phyloP scores from a whole-genome alignment of 2,888 invertebrate species.

The Dioctria linearis region DNA sequence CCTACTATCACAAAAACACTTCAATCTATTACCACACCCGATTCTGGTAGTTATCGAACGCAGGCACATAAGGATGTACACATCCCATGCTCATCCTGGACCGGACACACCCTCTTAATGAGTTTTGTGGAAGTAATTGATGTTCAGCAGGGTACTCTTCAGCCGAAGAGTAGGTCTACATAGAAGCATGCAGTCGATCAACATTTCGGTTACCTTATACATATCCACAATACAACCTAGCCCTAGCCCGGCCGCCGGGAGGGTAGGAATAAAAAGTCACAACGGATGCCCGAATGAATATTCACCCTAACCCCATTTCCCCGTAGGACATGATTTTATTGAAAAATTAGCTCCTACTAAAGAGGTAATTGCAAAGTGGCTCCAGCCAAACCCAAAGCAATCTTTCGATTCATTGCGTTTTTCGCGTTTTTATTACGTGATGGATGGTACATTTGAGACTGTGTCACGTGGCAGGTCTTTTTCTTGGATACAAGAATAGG shows the following conservation, averaged over 20 bases:
- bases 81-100: constrained; percentile 22
- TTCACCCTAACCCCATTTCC: background rate
- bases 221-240: background rate
- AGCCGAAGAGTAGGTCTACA: no score
- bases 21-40: constrained; percentile 33
- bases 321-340: constrained; percentile 38
- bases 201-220: background rate
- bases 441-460: constrained; percentile 56
- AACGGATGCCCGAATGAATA: background rate
- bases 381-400: constrained; percentile 16
- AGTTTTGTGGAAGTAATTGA: constrained; percentile 48
- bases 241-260: background rate
- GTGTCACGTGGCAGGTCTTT: constrained; percentile 55
- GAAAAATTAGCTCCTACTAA: constrained; percentile 54
- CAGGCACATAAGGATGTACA: constrained; percentile 26
- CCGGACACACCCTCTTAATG: constrained; percentile 52
- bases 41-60: constrained; percentile 15
- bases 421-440: constrained; percentile 31
- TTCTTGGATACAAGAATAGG: background rate
- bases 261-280: background rate
- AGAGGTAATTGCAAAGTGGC: constrained; percentile 46
- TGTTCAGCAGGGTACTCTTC: constrained; percentile 14
- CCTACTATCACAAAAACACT: constrained; percentile 11
- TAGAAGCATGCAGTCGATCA: constrained; percentile 6
- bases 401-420: constrained; percentile 25